Percentiles rank a stretch among this genome's conserved stretches.
These are phyloP conservation scores for Crambe crambe DNA, from an alignment of 37 sponge, comb jelly and placozoan species.

Conservation along the genomic window DNA sequence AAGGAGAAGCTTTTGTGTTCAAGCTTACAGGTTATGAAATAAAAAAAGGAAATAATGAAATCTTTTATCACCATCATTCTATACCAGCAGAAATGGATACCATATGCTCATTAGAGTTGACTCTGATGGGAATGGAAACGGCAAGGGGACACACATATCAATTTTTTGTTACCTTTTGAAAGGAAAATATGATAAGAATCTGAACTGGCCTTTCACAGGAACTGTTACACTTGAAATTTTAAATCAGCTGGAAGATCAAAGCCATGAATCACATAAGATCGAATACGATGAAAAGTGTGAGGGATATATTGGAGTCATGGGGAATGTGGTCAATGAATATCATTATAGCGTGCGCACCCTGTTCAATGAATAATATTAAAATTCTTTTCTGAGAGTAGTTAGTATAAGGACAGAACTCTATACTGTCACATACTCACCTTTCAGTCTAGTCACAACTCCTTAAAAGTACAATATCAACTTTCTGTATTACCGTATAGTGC, in stretches of 20 bases:
- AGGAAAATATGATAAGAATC: slow-evolving; percentile 29
- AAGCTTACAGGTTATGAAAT: background rate
- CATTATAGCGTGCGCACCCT: background rate
- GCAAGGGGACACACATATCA: slow-evolving; percentile 39
- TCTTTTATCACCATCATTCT: slow-evolving; percentile 12
- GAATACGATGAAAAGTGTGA: background rate
- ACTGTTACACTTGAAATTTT: background rate
- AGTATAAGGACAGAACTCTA: background rate
- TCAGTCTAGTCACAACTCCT: background rate
- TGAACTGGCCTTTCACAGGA: slow-evolving; percentile 17
- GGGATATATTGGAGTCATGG: background rate
- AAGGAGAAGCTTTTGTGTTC: background rate
- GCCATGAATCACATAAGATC: background rate
- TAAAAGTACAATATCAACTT: no score
- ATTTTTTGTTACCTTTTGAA: slow-evolving; percentile 7
- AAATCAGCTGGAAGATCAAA: slow-evolving; percentile 1
- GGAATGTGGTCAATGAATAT: no score
- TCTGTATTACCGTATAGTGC: no score
- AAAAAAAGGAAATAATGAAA: background rate
- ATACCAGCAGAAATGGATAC: slow-evolving; percentile 31
- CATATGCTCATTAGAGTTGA: slow-evolving; percentile 26
- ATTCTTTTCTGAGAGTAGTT: background rate
- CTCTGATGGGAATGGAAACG: slow-evolving; percentile 15
- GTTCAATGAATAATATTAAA: background rate
- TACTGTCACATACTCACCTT: background rate